phyloP scores from a whole-genome alignment of 2,113 vertebrate genomes.

The Phyllopteryx taeniolatus region DNA sequence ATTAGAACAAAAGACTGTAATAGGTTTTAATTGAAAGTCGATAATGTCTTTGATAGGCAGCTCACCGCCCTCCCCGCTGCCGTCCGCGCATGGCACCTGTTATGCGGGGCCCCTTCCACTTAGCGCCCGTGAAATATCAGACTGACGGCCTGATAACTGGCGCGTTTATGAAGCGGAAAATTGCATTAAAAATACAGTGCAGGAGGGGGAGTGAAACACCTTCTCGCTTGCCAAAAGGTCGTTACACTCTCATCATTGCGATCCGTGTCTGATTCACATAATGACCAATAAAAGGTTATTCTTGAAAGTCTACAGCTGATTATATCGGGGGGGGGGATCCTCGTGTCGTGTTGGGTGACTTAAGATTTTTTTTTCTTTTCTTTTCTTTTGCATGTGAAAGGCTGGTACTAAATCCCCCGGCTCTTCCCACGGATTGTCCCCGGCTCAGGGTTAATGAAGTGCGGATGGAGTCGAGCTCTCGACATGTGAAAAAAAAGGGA shows the following conservation, averaged over 20 bases:
- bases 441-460: slow-evolving; percentile 98
- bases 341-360: slow-evolving; percentile 70
- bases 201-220: slow-evolving; percentile 21
- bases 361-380: slow-evolving; percentile 44
- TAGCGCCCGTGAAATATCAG: slow-evolving; percentile 64
- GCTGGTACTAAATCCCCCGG: slow-evolving; percentile 82
- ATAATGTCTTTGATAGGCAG: slow-evolving; percentile 71
- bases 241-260: slow-evolving; percentile 64
- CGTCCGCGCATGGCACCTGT: slow-evolving; percentile 72
- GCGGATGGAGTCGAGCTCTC: slow-evolving; percentile 89
- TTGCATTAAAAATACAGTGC: slow-evolving; percentile 63
- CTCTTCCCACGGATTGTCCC: slow-evolving; percentile 81
- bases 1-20: slow-evolving; percentile 80
- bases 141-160: slow-evolving; percentile 56
- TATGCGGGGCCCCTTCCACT: slow-evolving; percentile 53
- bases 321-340: slow-evolving; percentile 64
- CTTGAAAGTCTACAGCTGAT: slow-evolving; percentile 84
- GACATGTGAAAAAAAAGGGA: slow-evolving; percentile 81
- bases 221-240: slow-evolving; percentile 52
- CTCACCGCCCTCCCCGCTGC: slow-evolving; percentile 52
- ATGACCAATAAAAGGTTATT: slow-evolving; percentile 63
- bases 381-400: slow-evolving; percentile 88
- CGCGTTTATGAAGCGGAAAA: slow-evolving; percentile 63
- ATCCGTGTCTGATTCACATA: slow-evolving; percentile 71
- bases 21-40: slow-evolving; percentile 83